These are phyloP conservation scores for Trilocha varians DNA, from an alignment of 2,888 invertebrate genomes.

Conservation along the genomic window DNA sequence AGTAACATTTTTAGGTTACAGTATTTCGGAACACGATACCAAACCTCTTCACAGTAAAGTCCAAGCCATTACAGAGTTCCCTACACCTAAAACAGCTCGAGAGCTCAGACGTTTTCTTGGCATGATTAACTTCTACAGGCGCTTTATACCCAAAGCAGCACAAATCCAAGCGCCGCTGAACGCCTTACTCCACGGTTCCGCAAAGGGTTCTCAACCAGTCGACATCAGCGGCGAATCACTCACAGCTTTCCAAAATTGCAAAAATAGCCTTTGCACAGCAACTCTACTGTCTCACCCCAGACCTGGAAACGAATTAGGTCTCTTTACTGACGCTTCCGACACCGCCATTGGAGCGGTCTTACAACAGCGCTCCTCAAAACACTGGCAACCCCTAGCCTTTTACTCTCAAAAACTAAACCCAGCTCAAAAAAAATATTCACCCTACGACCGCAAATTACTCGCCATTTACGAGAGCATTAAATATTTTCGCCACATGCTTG, in stretches of 20 bases:
- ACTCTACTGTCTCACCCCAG: slow-evolving; percentile 26
- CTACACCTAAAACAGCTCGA: slow-evolving; percentile 12
- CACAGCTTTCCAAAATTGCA: slow-evolving; percentile 20
- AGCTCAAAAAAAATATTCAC: slow-evolving; percentile 6
- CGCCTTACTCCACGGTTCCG: slow-evolving; percentile 17
- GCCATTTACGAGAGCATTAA: slow-evolving; percentile 9
- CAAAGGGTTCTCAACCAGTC: slow-evolving; percentile 22
- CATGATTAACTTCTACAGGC: slow-evolving; percentile 25
- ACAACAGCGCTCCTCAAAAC: slow-evolving; percentile 21
- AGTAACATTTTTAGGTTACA: slow-evolving; percentile 5
- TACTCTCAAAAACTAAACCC: slow-evolving; percentile 8
- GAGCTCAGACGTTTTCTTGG: slow-evolving; percentile 15
- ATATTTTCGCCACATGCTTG: slow-evolving; percentile 7
- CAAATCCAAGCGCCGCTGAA: slow-evolving; percentile 20
- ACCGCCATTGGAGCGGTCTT: slow-evolving; percentile 32
- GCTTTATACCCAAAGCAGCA: slow-evolving; percentile 26
- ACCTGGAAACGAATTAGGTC: slow-evolving; percentile 17
- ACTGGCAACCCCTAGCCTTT: slow-evolving; percentile 9
- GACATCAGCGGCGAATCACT: slow-evolving; percentile 12
- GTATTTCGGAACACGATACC: slow-evolving; percentile 4
- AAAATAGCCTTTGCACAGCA: slow-evolving; percentile 19
- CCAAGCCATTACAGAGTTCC: slow-evolving; percentile 8
- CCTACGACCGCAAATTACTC: slow-evolving; percentile 9
- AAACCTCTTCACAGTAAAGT: slow-evolving; percentile 6
- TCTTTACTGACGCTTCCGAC: slow-evolving; percentile 37